A percentile compares a stretch with the other conserved stretches of the same genome.
phyloP scores from a whole-genome alignment of 2,888 invertebrate species.

The Protonemura montana region DNA sequence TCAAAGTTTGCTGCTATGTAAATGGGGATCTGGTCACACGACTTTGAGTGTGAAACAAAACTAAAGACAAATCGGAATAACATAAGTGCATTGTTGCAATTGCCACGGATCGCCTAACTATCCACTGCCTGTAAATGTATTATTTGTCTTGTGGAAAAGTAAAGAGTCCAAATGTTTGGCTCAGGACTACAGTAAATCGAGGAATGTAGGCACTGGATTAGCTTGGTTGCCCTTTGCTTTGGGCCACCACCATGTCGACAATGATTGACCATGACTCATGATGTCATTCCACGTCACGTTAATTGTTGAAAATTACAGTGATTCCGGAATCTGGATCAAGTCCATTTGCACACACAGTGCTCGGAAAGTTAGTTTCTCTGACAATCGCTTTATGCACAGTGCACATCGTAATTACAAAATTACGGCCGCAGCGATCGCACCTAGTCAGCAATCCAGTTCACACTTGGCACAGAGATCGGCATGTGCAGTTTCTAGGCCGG shows the following conservation, averaged over 20 bases:
- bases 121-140: too few species aligned
- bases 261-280: background rate
- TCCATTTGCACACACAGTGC: background rate
- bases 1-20: too few species aligned
- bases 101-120: too few species aligned
- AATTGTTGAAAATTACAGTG: background rate
- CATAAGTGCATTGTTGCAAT: too few species aligned
- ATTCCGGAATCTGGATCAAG: conserved; percentile 7
- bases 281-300: background rate
- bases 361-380: background rate
- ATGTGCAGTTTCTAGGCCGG: background rate
- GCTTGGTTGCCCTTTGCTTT: background rate
- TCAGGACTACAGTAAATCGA: too few species aligned
- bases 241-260: background rate
- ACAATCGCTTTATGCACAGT: background rate
- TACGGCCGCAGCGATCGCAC: background rate
- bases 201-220: too few species aligned
- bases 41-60: too few species aligned
- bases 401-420: background rate
- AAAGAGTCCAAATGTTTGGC: too few species aligned
- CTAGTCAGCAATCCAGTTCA: background rate
- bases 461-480: background rate
- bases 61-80: too few species aligned
- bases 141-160: too few species aligned
- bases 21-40: too few species aligned